These are phyloP conservation scores for Isichthys henryi DNA, from an alignment of 2,113 vertebrate species.

Conservation along the genomic window DNA sequence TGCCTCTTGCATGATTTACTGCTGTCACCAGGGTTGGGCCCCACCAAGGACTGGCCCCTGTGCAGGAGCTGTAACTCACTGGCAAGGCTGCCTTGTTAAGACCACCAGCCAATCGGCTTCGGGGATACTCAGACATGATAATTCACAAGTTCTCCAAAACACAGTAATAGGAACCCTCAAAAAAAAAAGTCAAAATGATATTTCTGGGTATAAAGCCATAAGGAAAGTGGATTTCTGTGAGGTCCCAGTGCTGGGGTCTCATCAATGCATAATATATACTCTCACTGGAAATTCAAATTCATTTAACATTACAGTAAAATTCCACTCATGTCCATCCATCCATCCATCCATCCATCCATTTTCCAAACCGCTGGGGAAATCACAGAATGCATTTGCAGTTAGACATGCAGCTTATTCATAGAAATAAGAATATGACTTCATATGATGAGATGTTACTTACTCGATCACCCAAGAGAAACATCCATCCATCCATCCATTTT, in stretches of 20 bases:
- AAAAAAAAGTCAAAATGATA: not conserved
- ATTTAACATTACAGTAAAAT: not conserved
- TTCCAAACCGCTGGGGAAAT: too few relatives aligned
- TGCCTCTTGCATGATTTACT: conserved; percentile 61
- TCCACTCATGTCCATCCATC: too few relatives aligned
- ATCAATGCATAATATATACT: not conserved
- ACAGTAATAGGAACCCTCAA: not conserved
- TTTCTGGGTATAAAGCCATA: not conserved
- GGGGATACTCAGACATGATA: conserved; percentile 30
- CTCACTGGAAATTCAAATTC: not conserved
- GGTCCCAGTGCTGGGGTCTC: not conserved
- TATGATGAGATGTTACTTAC: too few relatives aligned
- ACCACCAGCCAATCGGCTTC: conserved; percentile 47
- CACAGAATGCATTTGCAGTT: too few relatives aligned
- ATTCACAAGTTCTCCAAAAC: conserved; percentile 22
- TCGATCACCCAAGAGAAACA: too few relatives aligned
- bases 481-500: too few relatives aligned
- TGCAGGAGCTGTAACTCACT: conserved; percentile 46
- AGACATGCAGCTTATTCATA: too few relatives aligned
- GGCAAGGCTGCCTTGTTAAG: conserved; percentile 51
- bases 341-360: too few relatives aligned
- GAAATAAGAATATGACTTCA: too few relatives aligned
- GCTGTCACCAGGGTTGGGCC: conserved; percentile 26
- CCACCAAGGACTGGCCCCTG: conserved; percentile 29
- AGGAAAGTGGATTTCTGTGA: not conserved